Conservation (phyloP, 2,113 vertebrate species). For the Megalops atlanticus region DNA sequence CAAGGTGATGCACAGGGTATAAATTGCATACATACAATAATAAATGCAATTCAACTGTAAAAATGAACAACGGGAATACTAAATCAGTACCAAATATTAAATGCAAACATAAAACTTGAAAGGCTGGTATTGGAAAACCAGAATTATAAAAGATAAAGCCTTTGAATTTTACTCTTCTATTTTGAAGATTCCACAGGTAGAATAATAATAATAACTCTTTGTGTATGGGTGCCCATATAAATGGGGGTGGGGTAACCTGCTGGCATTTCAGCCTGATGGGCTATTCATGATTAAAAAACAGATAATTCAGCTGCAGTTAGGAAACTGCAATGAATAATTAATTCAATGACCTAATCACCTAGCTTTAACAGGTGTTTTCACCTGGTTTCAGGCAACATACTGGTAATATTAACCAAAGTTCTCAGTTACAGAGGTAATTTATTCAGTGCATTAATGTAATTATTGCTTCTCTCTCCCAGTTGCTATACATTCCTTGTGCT, state of each 20-base stretch:
- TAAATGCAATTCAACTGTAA: too few relatives aligned
- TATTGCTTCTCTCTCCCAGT: not conserved
- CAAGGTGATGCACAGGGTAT: too few relatives aligned
- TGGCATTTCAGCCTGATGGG: not conserved
- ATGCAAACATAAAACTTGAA: too few relatives aligned
- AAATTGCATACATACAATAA: too few relatives aligned
- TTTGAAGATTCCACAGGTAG: too few relatives aligned
- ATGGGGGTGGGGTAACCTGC: not conserved
- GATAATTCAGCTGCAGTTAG: not conserved
- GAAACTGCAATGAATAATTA: not conserved
- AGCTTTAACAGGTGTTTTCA: not conserved
- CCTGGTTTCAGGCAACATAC: not conserved
- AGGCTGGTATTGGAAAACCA: too few relatives aligned
- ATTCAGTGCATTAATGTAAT: not conserved
- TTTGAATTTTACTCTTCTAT: too few relatives aligned
- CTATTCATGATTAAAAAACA: not conserved
- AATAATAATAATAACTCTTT: too few relatives aligned
- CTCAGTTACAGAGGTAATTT: not conserved
- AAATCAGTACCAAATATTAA: too few relatives aligned
- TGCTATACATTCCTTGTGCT: not conserved
- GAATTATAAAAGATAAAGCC: too few relatives aligned
- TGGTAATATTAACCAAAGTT: conserved; percentile 7
- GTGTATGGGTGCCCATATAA: not conserved
- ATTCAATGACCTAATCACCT: not conserved
- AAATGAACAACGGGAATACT: too few relatives aligned